Evolutionary conservation across 2,888 invertebrate genomes (phyloP).

Genomic region (Cheilosia soror): DNA sequence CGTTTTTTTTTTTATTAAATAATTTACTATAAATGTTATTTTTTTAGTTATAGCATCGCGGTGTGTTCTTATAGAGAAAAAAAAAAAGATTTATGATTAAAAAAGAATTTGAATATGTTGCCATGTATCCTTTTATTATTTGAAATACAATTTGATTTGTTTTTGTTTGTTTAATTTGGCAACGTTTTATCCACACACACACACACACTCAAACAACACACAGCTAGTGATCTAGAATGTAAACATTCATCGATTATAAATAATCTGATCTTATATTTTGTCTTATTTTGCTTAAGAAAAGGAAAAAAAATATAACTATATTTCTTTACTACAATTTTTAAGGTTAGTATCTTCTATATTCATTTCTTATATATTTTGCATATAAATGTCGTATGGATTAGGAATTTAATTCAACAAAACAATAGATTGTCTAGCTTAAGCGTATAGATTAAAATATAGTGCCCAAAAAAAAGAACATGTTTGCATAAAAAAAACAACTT

Average conservation of each 20-base stretch:
- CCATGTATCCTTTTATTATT: constrained; percentile 56
- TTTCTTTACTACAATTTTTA: constrained; percentile 39
- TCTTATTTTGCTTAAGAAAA: constrained; percentile 41
- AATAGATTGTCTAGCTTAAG: constrained; percentile 58
- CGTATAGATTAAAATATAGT: constrained; percentile 36
- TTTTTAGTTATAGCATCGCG: constrained; percentile 70
- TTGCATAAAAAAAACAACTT: constrained; percentile 37
- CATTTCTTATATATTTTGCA: constrained; percentile 59
- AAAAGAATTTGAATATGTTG: constrained; percentile 62
- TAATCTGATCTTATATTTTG: constrained; percentile 40
- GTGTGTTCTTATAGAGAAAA: constrained; percentile 67
- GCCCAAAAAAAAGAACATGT: constrained; percentile 35
- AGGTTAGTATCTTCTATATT: constrained; percentile 34
- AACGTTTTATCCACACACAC: constrained; percentile 32
- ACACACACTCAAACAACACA: constrained; percentile 52
- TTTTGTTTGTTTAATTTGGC: constrained; percentile 49
- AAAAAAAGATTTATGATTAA: constrained; percentile 44
- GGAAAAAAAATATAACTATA: constrained; percentile 38
- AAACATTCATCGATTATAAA: constrained; percentile 59
- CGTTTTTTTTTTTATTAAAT: constrained; percentile 53
- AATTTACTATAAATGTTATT: constrained; percentile 68
- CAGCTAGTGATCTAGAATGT: constrained; percentile 74
- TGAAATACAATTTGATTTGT: constrained; percentile 20
- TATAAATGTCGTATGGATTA: constrained; percentile 60
- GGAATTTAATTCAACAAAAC: constrained; percentile 67